phyloP scores from a whole-genome alignment of 2,113 vertebrate species.

The Burhinus bistriatus region DNA sequence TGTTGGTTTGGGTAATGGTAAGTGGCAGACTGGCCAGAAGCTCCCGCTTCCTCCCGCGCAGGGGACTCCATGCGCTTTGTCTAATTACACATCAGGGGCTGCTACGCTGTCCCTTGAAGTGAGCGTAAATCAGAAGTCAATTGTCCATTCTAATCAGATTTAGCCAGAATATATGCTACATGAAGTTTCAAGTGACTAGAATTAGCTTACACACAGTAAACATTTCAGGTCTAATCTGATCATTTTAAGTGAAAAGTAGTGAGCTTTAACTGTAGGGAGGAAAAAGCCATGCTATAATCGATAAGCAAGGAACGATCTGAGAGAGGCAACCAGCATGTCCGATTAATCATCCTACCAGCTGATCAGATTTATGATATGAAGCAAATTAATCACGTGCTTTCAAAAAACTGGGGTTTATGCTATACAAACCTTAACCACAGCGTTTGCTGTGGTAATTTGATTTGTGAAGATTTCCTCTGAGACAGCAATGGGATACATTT shows the following conservation, averaged over 20 bases:
- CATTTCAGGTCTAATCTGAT: slow-evolving; percentile 64
- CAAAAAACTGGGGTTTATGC: background rate
- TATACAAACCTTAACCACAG: background rate
- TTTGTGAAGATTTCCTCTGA: slow-evolving; percentile 23
- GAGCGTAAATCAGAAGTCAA: slow-evolving; percentile 60
- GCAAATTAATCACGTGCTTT: background rate
- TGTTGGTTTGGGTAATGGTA: slow-evolving; percentile 23
- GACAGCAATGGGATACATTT: background rate
- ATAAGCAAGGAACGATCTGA: slow-evolving; percentile 13
- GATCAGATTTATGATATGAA: slow-evolving; percentile 17
- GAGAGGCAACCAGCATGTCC: background rate
- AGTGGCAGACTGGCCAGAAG: slow-evolving; percentile 54
- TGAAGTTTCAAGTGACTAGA: slow-evolving; percentile 54
- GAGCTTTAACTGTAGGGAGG: slow-evolving; percentile 3
- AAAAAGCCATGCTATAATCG: background rate
- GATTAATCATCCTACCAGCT: slow-evolving; percentile 1
- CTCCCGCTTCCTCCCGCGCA: fast-evolving
- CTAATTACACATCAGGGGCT: background rate
- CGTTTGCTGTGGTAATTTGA: background rate
- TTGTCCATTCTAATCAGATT: slow-evolving; percentile 61
- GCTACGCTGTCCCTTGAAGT: slow-evolving; percentile 11
- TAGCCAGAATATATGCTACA: background rate
- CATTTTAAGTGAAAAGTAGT: slow-evolving; percentile 53
- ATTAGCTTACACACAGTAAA: slow-evolving; percentile 64
- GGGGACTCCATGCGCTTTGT: background rate